Percentiles rank a stretch among this genome's conserved stretches.
phyloP scores from a whole-genome alignment of 2,113 vertebrate genomes.

The Eulemur rufifrons region DNA sequence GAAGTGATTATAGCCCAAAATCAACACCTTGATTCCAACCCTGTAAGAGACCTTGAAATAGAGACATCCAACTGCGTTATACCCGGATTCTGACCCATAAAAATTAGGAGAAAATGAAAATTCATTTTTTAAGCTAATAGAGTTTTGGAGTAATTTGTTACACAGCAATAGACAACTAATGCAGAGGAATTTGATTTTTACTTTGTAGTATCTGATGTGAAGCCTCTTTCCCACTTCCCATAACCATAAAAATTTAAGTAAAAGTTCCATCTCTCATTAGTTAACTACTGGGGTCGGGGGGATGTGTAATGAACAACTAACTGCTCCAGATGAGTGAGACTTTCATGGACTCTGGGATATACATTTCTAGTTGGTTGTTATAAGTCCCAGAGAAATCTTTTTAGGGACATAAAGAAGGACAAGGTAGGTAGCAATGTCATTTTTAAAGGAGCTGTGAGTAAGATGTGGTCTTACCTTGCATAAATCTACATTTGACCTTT shows the following conservation, averaged over 20 bases:
- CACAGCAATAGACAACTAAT: background rate
- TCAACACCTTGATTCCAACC: background rate
- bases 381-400: conserved; percentile 7
- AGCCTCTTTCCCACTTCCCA: background rate
- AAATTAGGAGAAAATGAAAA: background rate
- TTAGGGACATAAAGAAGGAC: background rate
- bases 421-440: background rate
- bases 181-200: background rate
- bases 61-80: background rate
- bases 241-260: background rate
- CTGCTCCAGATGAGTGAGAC: background rate
- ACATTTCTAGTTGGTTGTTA: background rate
- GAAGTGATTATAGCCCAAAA: background rate
- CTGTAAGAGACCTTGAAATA: background rate
- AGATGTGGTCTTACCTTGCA: conserved; percentile 8
- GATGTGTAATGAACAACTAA: background rate
- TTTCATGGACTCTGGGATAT: background rate
- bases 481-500: conserved; percentile 61
- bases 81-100: background rate
- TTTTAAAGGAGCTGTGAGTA: conserved; percentile 33
- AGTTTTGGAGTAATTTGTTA: background rate
- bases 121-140: background rate
- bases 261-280: background rate
- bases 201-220: background rate
- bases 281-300: background rate